Base-by-base conservation (phyloP, 2,113 vertebrate species). In the Psophia crepitans region DNA sequence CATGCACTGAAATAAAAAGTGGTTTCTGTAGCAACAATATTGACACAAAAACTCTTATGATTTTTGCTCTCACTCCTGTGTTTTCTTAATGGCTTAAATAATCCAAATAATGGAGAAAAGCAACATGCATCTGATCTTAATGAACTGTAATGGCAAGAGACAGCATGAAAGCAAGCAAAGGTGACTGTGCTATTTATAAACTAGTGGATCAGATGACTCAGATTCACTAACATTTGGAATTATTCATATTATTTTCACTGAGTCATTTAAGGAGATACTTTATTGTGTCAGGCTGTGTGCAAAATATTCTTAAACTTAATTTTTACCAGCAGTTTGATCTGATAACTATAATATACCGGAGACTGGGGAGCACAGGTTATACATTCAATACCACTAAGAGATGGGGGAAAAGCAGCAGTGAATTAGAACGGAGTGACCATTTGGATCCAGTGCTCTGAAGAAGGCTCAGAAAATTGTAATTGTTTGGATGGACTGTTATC, bases 11-110 rank as follows among this genome's bases (percentile, higher is more conserved):
- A 96, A 95, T 89, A 88, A 92, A 96, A 97, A 96, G 86, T 90
- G 54, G 97, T 98, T 98, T 97, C 97, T 97, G 84, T 97, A 97
- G 98, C 96, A 98, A 98, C 97, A 90, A 66, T 89, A 96, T 92
- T 2, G 17, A 95, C 94, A 97, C 90, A 97, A 97, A 98, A 97
- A 78, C 93, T 91, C 68, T 75, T 85, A 76, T 90, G 87, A 97
- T 97, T 96, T 98, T 97, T 73, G 93, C 65, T 92, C 94, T 88
- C 70, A 75, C 66, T 97, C 54, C 66, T 83, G 70, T 74, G 76
- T 90, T 12, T 54, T 90, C 88, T 96, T 82, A 96, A 92, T 88
- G 85, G 86, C 71, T 97, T 91, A 91, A 96, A 95, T 87, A 97
- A 95, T 95, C 87, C 77, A 93, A 97, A 97, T 26, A 93, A 74